Evolutionary conservation across 2,888 invertebrate species (phyloP), one percentile per base, ranked within the genome.

Genomic region (Choreutis nemorana): DNA sequence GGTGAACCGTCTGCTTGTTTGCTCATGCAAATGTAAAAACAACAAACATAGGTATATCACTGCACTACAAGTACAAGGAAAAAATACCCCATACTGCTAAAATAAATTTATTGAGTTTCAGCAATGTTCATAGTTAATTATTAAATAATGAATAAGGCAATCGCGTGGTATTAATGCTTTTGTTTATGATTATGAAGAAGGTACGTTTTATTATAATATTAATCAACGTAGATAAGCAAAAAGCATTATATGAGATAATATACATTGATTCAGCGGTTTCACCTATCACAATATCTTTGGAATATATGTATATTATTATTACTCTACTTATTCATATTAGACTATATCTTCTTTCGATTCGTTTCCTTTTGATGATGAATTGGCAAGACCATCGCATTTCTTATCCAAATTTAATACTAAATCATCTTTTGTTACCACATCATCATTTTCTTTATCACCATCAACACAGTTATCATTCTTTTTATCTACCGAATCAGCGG

Each of bases 241-340:
- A 73, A 72, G 57, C 60, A 43, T 47, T 44, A 42, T 48, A 65
- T 65, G 66, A 68, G 66, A 71, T 67, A 66, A 66, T n/a, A 63
- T 58, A 65, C 55, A 63, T 57, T 57, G 63, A 60, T 49, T 57
- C 55, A 63, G 63, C 62, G 57, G 55, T 55, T 61, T 50, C 52
- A 63, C 62, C 62, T 66, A 72, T 71, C 64, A 71, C 68, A 68
- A 60, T 67, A 65, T 73, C 73, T 73, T 77, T 77, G 75, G 73
- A 68, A 68, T 64, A n/a, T n/a, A n/a, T n/a, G n/a, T n/a, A n/a
- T n/a, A n/a, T n/a, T 14, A n/a, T n/a, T 50, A 50, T 31, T 39
- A 28, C 28, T 47, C 49, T 52, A 55, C 53, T 52, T 57, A 53
- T 48, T 55, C 44, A 29, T 34, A 32, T 23, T 40, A 37, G 28